Evolutionary conservation across 2,888 invertebrate species (phyloP).

Genomic region (Disparrhopalites patrizii): DNA sequence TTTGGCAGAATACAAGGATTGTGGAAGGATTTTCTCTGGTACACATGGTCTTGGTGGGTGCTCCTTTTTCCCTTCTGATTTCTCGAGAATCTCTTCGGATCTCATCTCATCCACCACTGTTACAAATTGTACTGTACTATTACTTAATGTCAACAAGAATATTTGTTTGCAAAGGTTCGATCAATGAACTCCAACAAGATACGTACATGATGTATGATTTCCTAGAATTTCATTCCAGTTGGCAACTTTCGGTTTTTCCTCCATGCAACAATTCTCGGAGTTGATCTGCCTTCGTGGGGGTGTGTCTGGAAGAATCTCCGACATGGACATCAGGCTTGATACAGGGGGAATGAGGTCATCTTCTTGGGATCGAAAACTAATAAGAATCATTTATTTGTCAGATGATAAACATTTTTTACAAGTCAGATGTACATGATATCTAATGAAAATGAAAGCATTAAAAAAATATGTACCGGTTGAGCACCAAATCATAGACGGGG

Average conservation of each 20-base stretch:
- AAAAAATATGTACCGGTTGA: neutral
- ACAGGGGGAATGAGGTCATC: conserved; percentile 5
- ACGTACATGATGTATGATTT: neutral
- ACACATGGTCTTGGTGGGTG: too few species aligned
- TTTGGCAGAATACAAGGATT: too few species aligned
- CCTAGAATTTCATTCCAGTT: conserved; percentile 1
- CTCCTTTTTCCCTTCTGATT: neutral
- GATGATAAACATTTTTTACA: too few species aligned
- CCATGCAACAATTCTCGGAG: neutral
- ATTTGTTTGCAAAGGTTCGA: too few species aligned
- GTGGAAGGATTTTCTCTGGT: too few species aligned
- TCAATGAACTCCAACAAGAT: too few species aligned
- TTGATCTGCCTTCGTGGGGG: neutral
- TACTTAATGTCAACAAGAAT: too few species aligned
- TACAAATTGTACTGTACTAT: too few species aligned
- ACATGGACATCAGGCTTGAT: neutral
- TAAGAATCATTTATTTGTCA: neutral
- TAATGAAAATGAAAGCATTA: neutral
- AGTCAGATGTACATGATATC: neutral
- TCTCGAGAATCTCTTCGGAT: neutral
- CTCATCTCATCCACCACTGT: conserved; percentile 6
- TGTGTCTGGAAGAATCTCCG: neutral
- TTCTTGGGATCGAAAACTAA: conserved; percentile 6
- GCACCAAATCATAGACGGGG: neutral
- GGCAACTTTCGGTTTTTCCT: neutral